Percentiles rank a stretch among this genome's conserved stretches.
phyloP scores from a whole-genome alignment of 2,797 vertebrate genomes.

The Ceryle rudis region DNA sequence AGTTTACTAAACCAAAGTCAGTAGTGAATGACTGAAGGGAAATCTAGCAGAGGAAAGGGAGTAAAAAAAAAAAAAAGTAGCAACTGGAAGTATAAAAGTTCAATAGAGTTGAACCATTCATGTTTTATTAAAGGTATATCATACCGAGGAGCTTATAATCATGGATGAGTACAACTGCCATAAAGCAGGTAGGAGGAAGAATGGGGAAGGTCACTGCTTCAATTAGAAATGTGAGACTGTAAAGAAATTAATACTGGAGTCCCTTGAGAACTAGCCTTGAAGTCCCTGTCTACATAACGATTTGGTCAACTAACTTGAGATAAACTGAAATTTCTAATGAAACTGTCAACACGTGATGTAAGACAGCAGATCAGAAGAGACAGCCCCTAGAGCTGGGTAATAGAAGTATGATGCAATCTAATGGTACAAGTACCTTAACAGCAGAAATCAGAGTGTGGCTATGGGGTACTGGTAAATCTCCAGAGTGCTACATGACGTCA shows the following conservation, averaged over 20 bases:
- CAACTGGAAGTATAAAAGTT: not conserved
- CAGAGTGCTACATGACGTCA: not conserved
- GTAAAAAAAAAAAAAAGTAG: not conserved
- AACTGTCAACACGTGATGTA: not conserved
- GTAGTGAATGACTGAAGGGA: not conserved
- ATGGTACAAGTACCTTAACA: not conserved
- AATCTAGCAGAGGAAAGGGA: not conserved
- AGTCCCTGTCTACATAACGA: not conserved
- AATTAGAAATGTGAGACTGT: not conserved
- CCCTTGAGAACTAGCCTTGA: not conserved
- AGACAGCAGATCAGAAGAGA: not conserved
- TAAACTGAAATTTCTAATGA: not conserved
- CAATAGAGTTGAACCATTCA: accelerated
- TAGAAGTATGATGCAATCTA: not conserved
- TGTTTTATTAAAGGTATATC: not conserved
- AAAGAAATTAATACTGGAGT: not conserved
- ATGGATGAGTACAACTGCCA: not conserved
- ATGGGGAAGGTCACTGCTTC: not conserved
- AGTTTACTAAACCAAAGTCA: not conserved
- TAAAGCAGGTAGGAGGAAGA: not conserved
- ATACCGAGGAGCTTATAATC: not conserved
- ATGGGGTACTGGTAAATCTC: not conserved
- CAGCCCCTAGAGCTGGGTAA: not conserved
- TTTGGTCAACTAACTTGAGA: not conserved
- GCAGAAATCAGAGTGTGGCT: not conserved